Conservation (phyloP, 2,888 invertebrate species). For the Drosophila fungiperda region DNA sequence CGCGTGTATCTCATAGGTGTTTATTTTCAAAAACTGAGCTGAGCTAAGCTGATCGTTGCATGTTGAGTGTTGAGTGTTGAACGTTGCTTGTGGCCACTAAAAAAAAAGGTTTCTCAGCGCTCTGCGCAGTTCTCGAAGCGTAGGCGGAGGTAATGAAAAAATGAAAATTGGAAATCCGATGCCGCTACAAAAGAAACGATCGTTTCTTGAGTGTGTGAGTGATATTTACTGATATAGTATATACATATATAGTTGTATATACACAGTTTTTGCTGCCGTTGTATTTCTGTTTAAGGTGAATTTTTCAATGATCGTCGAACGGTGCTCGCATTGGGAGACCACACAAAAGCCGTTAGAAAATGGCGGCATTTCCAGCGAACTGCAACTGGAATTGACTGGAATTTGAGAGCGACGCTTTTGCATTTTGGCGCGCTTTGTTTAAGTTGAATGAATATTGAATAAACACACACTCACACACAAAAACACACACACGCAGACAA, state of each 20-base stretch:
- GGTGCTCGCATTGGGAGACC: constrained; percentile 43
- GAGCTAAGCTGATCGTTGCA: constrained; percentile 31
- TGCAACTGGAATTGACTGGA: constrained; percentile 34
- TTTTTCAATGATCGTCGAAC: constrained; percentile 27
- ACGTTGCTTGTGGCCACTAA: constrained; percentile 48
- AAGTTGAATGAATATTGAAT: constrained; percentile 64
- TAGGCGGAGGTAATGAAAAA: constrained; percentile 53
- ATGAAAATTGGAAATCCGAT: constrained; percentile 64
- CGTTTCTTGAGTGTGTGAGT: constrained; percentile 1
- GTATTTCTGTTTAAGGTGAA: constrained; percentile 68
- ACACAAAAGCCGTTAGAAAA: constrained; percentile 59
- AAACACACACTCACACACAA: constrained; percentile 8
- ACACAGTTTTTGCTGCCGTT: constrained; percentile 48
- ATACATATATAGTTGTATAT: not conserved
- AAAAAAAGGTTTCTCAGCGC: constrained; percentile 15
- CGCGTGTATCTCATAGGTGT: constrained; percentile 53
- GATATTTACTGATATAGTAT: not conserved
- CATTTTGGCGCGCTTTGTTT: constrained; percentile 68
- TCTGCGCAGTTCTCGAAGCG: constrained; percentile 26
- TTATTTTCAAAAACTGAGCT: constrained; percentile 61
- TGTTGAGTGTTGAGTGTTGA: constrained; percentile 16
- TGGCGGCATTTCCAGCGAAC: constrained; percentile 37
- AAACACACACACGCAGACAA: constrained; percentile 15
- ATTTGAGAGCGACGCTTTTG: constrained; percentile 36
- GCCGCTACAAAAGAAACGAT: constrained; percentile 34